Conservation (phyloP, 2,797 vertebrate genomes). For the Myripristis jacobus region DNA sequence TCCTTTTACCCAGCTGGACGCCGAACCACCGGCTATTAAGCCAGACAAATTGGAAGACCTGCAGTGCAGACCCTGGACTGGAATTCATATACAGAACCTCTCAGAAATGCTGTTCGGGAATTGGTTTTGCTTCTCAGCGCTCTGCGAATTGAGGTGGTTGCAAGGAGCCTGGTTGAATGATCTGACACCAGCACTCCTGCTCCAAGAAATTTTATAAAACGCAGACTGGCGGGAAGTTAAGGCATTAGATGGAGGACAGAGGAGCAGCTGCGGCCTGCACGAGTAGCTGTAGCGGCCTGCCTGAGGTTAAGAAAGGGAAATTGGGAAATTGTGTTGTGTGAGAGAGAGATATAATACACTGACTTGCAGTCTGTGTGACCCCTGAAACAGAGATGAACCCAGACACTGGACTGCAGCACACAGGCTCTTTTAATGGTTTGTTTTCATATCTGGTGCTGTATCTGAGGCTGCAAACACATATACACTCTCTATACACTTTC, state of each 20-base stretch:
- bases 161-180: background rate
- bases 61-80: conserved; percentile 13
- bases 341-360: conserved; percentile 24
- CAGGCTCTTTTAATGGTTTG: conserved; percentile 5
- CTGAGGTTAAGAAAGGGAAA: conserved; percentile 59
- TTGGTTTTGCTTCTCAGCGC: background rate
- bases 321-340: conserved; percentile 62
- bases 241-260: conserved; percentile 27
- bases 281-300: conserved; percentile 31
- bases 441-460: conserved; percentile 11
- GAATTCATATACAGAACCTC: conserved; percentile 32
- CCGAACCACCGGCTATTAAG: conserved; percentile 56
- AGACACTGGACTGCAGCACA: conserved; percentile 26
- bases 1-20: conserved; percentile 65
- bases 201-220: conserved; percentile 21
- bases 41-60: conserved; percentile 65
- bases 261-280: conserved; percentile 43
- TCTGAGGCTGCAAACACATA: background rate
- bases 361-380: conserved; percentile 35
- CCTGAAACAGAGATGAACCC: conserved; percentile 41
- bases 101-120: conserved; percentile 25
- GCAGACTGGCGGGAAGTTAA: conserved; percentile 37
- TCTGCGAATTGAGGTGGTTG: background rate
- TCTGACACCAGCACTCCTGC: background rate
- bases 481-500: background rate